phyloP scores from a whole-genome alignment of 2,888 invertebrate genomes.

The Ophraella communa region DNA sequence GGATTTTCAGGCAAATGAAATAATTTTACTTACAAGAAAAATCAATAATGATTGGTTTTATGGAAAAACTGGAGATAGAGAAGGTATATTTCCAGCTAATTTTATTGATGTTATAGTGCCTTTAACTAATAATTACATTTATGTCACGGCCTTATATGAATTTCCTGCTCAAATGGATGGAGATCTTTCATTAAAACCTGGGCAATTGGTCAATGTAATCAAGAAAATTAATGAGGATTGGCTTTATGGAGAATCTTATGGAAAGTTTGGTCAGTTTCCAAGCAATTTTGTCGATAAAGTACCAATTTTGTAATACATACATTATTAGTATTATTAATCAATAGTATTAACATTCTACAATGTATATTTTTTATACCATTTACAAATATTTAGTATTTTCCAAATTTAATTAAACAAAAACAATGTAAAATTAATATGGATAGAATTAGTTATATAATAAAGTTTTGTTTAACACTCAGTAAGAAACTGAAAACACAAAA shows the following conservation, averaged over 20 bases:
- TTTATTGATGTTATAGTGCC: constrained; percentile 81
- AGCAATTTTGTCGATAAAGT: constrained; percentile 68
- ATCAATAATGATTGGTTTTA: constrained; percentile 82
- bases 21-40: constrained; percentile 72
- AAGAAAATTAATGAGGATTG: constrained; percentile 78
- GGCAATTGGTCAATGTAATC: constrained; percentile 67
- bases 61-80: constrained; percentile 69
- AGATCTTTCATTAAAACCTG: constrained; percentile 51
- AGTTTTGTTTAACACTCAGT: too few relatives aligned
- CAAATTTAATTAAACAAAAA: neutral
- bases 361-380: too few relatives aligned
- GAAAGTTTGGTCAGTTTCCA: constrained; percentile 78
- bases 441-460: too few relatives aligned
- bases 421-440: too few relatives aligned
- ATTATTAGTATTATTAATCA: neutral
- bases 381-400: neutral
- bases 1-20: constrained; percentile 71
- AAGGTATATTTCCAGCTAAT: constrained; percentile 84
- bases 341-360: too few relatives aligned
- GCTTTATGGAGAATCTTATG: constrained; percentile 76
- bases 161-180: constrained; percentile 66
- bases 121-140: constrained; percentile 61
- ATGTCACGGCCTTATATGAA: constrained; percentile 74
- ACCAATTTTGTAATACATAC: constrained; percentile 37
- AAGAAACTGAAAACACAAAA: too few relatives aligned